Conservation (phyloP, 35 echinoderm and acorn worm species). For the Holothuria glaberrima region DNA sequence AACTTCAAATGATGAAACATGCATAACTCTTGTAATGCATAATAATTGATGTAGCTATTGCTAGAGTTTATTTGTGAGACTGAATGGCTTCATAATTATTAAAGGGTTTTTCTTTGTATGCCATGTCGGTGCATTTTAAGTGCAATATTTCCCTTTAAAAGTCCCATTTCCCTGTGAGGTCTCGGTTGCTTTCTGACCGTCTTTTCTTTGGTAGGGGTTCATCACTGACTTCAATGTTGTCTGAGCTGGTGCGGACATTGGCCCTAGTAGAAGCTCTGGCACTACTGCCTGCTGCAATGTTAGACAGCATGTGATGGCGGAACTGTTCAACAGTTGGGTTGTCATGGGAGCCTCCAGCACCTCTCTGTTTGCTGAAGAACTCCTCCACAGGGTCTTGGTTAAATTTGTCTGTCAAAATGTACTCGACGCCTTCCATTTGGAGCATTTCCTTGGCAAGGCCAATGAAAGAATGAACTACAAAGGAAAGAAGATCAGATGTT, state of each 20-base stretch:
- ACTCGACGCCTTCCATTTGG: no score
- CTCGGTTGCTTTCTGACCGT: neutral
- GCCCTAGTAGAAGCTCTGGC: neutral
- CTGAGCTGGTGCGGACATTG: neutral
- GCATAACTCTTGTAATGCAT: no score
- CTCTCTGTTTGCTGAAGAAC: conserved; percentile 46
- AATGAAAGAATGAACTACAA: no score
- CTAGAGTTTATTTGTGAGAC: no score
- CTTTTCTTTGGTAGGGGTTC: neutral
- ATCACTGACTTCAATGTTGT: neutral
- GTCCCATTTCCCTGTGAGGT: neutral
- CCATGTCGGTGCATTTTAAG: no score
- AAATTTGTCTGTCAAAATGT: conserved; percentile 35
- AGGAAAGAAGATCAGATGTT: no score
- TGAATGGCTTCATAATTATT: no score
- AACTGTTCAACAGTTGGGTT: conserved; percentile 54
- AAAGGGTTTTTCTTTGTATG: no score
- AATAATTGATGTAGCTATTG: no score
- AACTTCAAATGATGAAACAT: no score
- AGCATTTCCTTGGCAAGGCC: no score
- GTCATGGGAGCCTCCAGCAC: conserved; percentile 19
- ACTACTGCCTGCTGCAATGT: neutral
- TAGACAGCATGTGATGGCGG: neutral
- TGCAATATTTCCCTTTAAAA: no score
- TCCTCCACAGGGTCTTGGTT: conserved; percentile 42